phyloP scores from a whole-genome alignment of 2,888 invertebrate species.

The Apocheima hispidaria region DNA sequence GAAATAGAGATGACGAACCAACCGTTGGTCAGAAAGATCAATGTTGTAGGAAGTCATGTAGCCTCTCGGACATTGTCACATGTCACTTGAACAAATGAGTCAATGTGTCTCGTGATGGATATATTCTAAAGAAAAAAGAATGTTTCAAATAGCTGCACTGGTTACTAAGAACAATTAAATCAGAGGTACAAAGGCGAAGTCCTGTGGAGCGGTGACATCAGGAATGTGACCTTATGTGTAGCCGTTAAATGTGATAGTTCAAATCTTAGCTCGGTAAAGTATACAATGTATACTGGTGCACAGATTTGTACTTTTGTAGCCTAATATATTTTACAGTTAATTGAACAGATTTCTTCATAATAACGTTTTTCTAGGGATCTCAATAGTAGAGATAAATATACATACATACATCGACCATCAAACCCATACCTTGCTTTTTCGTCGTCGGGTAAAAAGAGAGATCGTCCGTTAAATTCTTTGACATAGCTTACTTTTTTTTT shows the following conservation, averaged over 20 bases:
- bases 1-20: slow-evolving; percentile 21
- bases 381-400: too few relatives aligned
- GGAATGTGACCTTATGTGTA: slow-evolving; percentile 43
- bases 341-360: neutral
- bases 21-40: slow-evolving; percentile 10
- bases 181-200: slow-evolving; percentile 30
- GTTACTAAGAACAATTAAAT: slow-evolving; percentile 38
- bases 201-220: slow-evolving; percentile 40
- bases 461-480: too few relatives aligned
- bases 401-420: too few relatives aligned
- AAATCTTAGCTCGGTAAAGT: slow-evolving; percentile 30
- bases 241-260: slow-evolving; percentile 41
- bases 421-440: too few relatives aligned
- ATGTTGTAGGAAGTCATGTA: slow-evolving; percentile 37
- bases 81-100: slow-evolving; percentile 45
- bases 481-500: too few relatives aligned
- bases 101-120: slow-evolving; percentile 43
- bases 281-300: slow-evolving; percentile 1
- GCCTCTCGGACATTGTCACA: slow-evolving; percentile 40
- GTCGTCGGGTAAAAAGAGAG: too few relatives aligned
- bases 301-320: neutral
- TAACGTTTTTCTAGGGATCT: too few relatives aligned
- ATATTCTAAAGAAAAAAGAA: slow-evolving; percentile 37
- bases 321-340: slow-evolving; percentile 10
- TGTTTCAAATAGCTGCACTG: slow-evolving; percentile 36